phyloP scores from a whole-genome alignment of 1,140 invertebrate species.

The Rhagoletis pomonella region DNA sequence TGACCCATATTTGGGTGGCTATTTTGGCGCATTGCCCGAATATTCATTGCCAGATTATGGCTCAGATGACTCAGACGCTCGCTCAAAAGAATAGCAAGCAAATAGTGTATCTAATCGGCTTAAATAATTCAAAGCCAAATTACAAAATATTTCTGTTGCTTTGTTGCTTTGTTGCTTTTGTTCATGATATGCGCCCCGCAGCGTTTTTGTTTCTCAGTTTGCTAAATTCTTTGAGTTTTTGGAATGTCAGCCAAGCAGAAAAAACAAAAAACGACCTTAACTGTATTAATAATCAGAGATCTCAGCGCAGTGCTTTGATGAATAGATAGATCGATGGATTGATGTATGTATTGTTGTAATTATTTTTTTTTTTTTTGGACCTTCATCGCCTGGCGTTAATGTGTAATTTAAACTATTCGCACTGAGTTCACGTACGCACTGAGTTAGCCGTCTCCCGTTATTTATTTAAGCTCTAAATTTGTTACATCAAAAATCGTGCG shows the following conservation, averaged over 20 bases:
- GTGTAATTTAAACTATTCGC: slow-evolving; percentile 35
- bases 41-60: background rate
- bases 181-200: background rate
- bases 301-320: background rate
- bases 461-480: slow-evolving; percentile 26
- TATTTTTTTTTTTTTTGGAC: background rate
- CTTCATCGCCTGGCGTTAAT: background rate
- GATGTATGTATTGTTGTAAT: background rate
- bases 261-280: slow-evolving; percentile 2
- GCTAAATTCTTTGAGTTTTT: background rate
- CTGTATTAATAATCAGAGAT: background rate
- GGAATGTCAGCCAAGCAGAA: background rate
- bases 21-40: background rate
- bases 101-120: background rate
- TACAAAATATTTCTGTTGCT: background rate
- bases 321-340: background rate
- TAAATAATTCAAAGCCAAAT: background rate
- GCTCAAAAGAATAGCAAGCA: background rate
- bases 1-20: slow-evolving; percentile 24
- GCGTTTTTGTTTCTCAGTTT: background rate
- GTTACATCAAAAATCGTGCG: slow-evolving; percentile 44
- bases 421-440: background rate
- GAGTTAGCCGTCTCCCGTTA: too few species aligned
- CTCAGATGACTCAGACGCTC: background rate
- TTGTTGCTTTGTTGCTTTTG: background rate